Conservation (phyloP, 1,140 invertebrate genomes). For the Drosophila varians region DNA sequence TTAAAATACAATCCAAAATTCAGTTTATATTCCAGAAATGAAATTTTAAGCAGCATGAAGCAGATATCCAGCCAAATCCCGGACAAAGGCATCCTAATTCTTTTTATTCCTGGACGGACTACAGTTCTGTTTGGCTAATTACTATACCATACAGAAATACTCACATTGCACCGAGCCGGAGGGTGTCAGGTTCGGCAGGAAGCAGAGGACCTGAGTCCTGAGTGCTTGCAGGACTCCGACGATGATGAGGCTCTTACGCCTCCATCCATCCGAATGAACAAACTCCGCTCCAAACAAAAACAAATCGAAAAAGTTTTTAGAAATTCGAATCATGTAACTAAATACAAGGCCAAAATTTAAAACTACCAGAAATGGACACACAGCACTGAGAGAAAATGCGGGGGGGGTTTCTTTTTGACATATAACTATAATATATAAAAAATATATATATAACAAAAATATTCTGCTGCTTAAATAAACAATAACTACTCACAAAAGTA, state of each 20-base stretch:
- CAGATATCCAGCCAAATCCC: background rate
- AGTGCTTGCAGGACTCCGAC: conserved; percentile 8
- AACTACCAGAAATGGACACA: conserved; percentile 32
- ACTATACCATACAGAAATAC: conserved; percentile 44
- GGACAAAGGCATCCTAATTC: conserved; percentile 12
- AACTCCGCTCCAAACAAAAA: conserved; percentile 26
- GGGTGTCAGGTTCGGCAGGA: conserved; percentile 39
- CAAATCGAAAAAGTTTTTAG: conserved; percentile 62
- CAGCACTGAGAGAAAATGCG: background rate
- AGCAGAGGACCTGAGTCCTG: background rate
- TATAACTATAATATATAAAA: no score
- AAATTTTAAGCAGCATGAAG: conserved; percentile 1
- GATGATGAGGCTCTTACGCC: conserved; percentile 26
- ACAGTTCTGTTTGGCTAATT: conserved; percentile 39
- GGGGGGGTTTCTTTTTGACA: no score
- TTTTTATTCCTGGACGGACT: conserved; percentile 4
- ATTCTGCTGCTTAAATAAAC: no score
- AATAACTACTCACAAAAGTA: no score
- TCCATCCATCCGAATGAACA: background rate
- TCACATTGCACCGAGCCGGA: conserved; percentile 6
- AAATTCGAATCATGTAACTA: conserved; percentile 80
- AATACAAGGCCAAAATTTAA: conserved; percentile 72
- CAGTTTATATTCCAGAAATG: background rate
- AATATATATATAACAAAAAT: no score
- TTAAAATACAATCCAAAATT: no score